Evolutionary conservation across 2,797 vertebrate genomes (phyloP).

Genomic region (Muscicapa comitata): DNA sequence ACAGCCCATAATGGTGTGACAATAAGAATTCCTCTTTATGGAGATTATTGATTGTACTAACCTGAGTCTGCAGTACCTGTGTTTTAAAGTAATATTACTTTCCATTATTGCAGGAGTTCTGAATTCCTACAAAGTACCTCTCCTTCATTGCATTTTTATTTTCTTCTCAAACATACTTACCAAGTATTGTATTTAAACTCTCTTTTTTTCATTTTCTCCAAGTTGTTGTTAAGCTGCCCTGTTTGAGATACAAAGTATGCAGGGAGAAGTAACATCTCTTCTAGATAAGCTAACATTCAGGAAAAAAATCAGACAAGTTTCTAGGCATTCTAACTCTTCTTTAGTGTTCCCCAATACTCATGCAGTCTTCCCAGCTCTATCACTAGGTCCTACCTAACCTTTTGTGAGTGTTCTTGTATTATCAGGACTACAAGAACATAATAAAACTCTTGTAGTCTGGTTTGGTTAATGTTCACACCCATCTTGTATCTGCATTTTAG

Average conservation of each 20-base stretch:
- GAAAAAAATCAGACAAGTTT: neutral
- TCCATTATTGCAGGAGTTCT: neutral
- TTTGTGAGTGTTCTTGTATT: neutral
- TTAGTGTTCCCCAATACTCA: neutral
- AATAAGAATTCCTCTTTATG: neutral
- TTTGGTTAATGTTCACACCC: neutral
- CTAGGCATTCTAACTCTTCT: neutral
- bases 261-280: neutral
- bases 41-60: neutral
- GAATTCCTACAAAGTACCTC: neutral
- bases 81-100: neutral
- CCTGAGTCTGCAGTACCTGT: neutral
- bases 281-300: neutral
- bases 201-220: neutral
- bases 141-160: neutral
- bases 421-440: neutral
- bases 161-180: neutral
- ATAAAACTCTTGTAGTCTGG: neutral
- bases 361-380: neutral
- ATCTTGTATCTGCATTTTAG: neutral
- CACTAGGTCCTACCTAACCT: neutral
- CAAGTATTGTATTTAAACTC: neutral
- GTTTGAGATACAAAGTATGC: neutral
- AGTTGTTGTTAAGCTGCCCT: neutral
- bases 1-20: neutral